These are phyloP conservation scores for Heliconius charithonia DNA, from an alignment of 2,888 invertebrate species.

Conservation along the genomic window DNA sequence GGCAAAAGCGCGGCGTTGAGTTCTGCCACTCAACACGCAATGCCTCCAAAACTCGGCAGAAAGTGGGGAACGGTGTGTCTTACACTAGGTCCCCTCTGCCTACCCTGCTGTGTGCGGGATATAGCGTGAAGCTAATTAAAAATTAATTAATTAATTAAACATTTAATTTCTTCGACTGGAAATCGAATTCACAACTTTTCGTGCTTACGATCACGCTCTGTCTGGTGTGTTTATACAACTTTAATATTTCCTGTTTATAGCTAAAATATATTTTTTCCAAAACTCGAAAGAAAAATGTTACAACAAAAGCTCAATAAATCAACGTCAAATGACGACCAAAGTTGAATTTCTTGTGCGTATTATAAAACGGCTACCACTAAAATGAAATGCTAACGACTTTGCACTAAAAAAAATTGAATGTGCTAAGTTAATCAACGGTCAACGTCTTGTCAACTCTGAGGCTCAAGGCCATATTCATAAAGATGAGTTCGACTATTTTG, in stretches of 20 bases:
- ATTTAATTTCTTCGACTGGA: too few species aligned
- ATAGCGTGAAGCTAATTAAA: too few species aligned
- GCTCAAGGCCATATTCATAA: constrained; percentile 48
- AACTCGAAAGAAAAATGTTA: constrained; percentile 19
- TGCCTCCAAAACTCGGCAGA: too few species aligned
- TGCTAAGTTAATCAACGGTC: constrained; percentile 60
- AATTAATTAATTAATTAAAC: too few species aligned
- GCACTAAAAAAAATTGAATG: constrained; percentile 52
- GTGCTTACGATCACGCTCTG: too few species aligned
- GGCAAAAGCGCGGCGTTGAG: too few species aligned
- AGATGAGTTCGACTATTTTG: constrained; percentile 38
- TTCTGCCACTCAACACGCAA: too few species aligned
- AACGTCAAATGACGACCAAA: constrained; percentile 44
- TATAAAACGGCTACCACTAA: constrained; percentile 43
- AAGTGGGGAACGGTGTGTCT: too few species aligned
- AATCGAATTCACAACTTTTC: too few species aligned
- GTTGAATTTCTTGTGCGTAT: constrained; percentile 44
- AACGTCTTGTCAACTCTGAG: constrained; percentile 58
- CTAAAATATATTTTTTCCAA: neutral
- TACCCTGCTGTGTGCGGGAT: too few species aligned
- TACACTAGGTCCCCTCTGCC: too few species aligned
- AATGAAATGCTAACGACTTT: constrained; percentile 51
- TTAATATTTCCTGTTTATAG: neutral
- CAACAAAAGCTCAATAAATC: constrained; percentile 49
- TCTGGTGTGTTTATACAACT: neutral